Base-by-base conservation (phyloP, 2,113 vertebrate species). In the Bos indicus region DNA sequence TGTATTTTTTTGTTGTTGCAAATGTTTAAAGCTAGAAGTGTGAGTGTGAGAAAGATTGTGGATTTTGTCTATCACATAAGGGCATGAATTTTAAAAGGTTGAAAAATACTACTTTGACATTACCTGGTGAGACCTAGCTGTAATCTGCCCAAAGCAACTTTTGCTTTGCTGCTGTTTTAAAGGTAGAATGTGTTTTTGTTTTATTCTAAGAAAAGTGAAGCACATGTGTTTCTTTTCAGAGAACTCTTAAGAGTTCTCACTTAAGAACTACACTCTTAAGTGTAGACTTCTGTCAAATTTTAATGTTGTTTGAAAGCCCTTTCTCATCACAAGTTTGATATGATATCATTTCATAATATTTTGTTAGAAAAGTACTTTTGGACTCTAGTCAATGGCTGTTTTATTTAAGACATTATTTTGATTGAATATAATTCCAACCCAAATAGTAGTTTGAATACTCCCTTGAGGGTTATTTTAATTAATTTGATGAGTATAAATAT, bases 401-500 rank as follows among this genome's bases (percentile, higher is more conserved):
- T 91, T 71, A 3, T 95, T 94, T 80, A 36, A 93, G 57, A 57
- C 12, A 88, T 91, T 64, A 85, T 81, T 81, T 89, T 85, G n/a
- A 56, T 80, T 91, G 67, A 88, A 16, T 97, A 62, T 88, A 78
- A 89, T 93, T 95, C 40, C 88, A 71, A 92, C 88, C 30, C 21
- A 40, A 54, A 62, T 96, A 80, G 26, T 86, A 77, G 9, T 93
- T 77, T 95, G 43, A 90, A 78, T 11, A 30, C 3, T 74, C 33
- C 25, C 10, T 57, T 94, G 33, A 83, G 59, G 56, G 67, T 96
- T 78, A 26, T 43, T 86, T 26, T 67, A 25, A 40, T 92, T 40
- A 83, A 88, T 94, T 88, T 88, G 28, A 54, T 82, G 36, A n/a
- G 1, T 59, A 23, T 56, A 95, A 92, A 48, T 94, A 52, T 82